A percentile compares a stretch with the other conserved stretches of the same genome.
Evolutionary conservation across 2,113 vertebrate species (phyloP).

Genomic region (Paradoxurus hermaphroditus): DNA sequence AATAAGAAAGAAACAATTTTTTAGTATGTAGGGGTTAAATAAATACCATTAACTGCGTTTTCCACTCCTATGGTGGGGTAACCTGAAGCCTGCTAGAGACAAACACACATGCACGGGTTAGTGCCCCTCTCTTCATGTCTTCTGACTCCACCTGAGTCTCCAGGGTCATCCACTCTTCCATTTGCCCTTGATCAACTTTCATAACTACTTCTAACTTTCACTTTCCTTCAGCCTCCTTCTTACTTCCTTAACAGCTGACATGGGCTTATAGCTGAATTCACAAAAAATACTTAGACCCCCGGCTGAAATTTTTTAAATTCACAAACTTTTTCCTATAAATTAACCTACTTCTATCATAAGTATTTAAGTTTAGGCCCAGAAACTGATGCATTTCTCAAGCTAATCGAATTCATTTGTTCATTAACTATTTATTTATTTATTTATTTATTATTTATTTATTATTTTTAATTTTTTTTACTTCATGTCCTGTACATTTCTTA

Average conservation of each 20-base stretch:
- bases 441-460: too few relatives aligned
- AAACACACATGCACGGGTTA: not conserved
- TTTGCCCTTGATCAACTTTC: not conserved
- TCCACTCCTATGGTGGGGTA: not conserved
- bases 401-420: not conserved
- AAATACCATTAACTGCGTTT: not conserved
- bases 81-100: not conserved
- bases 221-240: not conserved
- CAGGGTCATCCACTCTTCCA: not conserved
- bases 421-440: too few relatives aligned
- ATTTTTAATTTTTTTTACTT: not conserved
- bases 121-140: not conserved
- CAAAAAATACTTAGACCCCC: not conserved
- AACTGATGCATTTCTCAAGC: not conserved
- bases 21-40: not conserved
- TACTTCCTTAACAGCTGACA: not conserved
- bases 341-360: not conserved
- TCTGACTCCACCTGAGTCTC: not conserved
- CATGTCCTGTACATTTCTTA: not conserved
- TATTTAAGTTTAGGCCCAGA: not conserved
- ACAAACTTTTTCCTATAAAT: not conserved
- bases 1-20: not conserved
- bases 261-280: not conserved
- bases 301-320: not conserved
- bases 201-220: not conserved